Evolutionary conservation across 1,140 invertebrate genomes (phyloP).

Genomic region (Diuraphis noxia): DNA sequence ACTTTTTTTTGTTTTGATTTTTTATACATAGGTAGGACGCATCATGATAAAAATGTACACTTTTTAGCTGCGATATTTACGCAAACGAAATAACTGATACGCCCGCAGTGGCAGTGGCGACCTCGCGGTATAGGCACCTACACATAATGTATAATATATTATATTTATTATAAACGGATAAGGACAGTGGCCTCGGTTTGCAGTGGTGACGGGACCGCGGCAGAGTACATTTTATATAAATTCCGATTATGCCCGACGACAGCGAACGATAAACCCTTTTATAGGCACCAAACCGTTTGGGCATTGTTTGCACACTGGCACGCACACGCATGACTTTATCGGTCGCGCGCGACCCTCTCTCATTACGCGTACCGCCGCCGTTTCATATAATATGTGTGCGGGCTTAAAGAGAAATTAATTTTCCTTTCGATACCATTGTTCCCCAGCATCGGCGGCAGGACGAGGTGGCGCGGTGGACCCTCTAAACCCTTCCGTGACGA

Average conservation of each 20-base stretch:
- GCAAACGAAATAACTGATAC: no score
- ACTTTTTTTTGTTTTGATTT: no score
- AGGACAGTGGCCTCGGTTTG: neutral
- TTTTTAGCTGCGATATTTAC: no score
- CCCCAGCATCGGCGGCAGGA: neutral
- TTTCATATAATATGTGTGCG: slow-evolving; percentile 43
- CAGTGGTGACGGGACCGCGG: neutral
- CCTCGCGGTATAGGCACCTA: no score
- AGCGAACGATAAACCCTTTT: slow-evolving; percentile 51
- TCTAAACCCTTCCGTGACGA: slow-evolving; percentile 54
- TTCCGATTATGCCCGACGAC: slow-evolving; percentile 49
- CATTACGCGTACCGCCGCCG: slow-evolving; percentile 46
- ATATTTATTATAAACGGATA: no score
- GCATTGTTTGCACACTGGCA: slow-evolving; percentile 52
- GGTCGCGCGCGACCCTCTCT: slow-evolving; percentile 35
- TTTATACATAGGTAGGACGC: no score
- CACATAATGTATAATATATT: no score
- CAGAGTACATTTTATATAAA: neutral
- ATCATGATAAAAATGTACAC: no score
- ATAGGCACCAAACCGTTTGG: slow-evolving; percentile 47
- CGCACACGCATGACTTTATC: slow-evolving; percentile 51
- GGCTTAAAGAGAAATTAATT: slow-evolving; percentile 54
- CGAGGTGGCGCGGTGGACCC: neutral
- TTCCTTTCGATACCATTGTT: slow-evolving; percentile 54
- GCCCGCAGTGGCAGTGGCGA: neutral